Evolutionary conservation across 1,140 invertebrate genomes (phyloP).

Genomic region (Drosophila varians): DNA sequence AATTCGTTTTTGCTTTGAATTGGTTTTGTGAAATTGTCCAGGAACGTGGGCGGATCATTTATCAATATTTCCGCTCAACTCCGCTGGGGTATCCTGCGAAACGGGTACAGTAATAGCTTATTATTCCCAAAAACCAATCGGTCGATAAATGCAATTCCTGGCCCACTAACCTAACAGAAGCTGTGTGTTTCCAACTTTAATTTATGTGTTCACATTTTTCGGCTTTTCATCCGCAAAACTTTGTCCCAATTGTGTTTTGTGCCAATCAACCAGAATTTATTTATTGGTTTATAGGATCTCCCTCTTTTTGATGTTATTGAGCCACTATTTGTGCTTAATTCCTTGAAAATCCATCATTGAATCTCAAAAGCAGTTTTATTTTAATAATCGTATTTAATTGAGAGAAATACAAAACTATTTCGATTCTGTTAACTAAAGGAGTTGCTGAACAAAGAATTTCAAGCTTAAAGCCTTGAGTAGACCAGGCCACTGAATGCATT

Average conservation of each 20-base stretch:
- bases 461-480: slow-evolving; percentile 4
- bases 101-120: slow-evolving; percentile 53
- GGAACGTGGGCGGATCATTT: slow-evolving; percentile 60
- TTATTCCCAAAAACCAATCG: slow-evolving; percentile 49
- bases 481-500: slow-evolving; percentile 14
- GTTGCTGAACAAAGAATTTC: background rate
- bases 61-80: slow-evolving; percentile 66
- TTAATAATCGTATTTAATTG: background rate
- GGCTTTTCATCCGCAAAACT: background rate
- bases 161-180: slow-evolving; percentile 17
- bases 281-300: background rate
- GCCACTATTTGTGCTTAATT: too few relatives aligned
- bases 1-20: slow-evolving; percentile 48
- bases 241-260: background rate
- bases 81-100: slow-evolving; percentile 13
- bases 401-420: background rate
- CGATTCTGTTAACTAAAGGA: background rate
- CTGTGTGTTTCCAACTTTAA: slow-evolving; percentile 21
- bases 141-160: slow-evolving; percentile 42
- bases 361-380: background rate
- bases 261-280: slow-evolving; percentile 1
- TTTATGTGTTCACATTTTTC: slow-evolving; percentile 3
- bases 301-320: background rate
- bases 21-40: slow-evolving; percentile 56
- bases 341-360: background rate